phyloP scores from a whole-genome alignment of 2,113 vertebrate species.

The Gadus chalcogrammus region DNA sequence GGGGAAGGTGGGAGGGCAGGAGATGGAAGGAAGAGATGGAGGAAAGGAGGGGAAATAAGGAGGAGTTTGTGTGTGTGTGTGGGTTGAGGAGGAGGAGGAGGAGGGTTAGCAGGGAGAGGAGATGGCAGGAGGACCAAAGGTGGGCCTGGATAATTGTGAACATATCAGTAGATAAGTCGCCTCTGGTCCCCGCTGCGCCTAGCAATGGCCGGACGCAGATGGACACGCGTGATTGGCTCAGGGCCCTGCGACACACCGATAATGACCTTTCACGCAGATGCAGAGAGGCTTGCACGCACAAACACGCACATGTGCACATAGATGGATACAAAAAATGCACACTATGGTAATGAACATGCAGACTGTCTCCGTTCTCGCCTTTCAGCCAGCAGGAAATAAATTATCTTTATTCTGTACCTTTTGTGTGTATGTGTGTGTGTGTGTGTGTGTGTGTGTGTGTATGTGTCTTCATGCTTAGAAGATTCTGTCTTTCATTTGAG shows the following conservation, averaged over 20 bases:
- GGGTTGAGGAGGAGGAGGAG: constrained; percentile 29
- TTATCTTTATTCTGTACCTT: constrained; percentile 59
- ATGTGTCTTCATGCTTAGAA: constrained; percentile 58
- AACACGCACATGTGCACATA: not conserved
- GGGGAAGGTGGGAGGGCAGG: no score
- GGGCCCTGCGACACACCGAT: constrained; percentile 48
- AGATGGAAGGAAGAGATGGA: no score
- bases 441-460: constrained; percentile 23
- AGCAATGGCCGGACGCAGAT: constrained; percentile 38
- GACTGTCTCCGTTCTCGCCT: constrained; percentile 52
- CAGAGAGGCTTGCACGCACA: not conserved
- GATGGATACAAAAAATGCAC: not conserved
- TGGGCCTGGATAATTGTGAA: constrained; percentile 63
- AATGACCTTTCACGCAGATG: constrained; percentile 65
- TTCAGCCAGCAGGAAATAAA: constrained; percentile 63
- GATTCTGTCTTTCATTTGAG: constrained; percentile 66
- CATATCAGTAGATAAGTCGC: constrained; percentile 68
- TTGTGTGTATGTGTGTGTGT: not conserved
- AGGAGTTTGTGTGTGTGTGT: constrained; percentile 34
- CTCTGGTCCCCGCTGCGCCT: constrained; percentile 50
- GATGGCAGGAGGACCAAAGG: constrained; percentile 12
- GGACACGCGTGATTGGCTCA: constrained; percentile 52
- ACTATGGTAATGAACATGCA: constrained; percentile 48
- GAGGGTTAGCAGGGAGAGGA: no score
- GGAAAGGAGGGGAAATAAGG: constrained; percentile 13